Evolutionary conservation across 1,140 invertebrate genomes (phyloP), one percentile per base, ranked within the genome.

Genomic region (Drosophila melanogaster): DNA sequence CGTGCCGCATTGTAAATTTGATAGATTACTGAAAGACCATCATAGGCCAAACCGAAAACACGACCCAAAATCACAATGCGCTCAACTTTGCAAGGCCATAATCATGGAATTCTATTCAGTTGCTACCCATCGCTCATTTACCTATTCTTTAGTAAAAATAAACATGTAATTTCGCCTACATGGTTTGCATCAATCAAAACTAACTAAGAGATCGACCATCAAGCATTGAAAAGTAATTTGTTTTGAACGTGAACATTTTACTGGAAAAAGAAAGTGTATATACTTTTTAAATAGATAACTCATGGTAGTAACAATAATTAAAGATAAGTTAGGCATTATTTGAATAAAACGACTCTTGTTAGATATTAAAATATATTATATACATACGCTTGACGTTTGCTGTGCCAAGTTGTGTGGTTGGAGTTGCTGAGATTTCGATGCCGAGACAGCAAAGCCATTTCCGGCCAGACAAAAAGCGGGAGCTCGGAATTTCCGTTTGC

Each of bases 391-490:
- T 76, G 75, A 76, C 79, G 41, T 26, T 35, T 50, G 17, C 6
- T 30, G 3, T 1, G 37, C 41, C 24, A n/a, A 38, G 40, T 24
- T 46, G 26, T 35, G 7, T 44, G 72, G 14, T 43, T 37, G 56
- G 15, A 47, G 60, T 38, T 55, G 40, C 44, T 71, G 58, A 41
- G 60, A 53, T 69, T 79, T 71, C 33, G 53, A 67, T 53, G 69
- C 83, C 75, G 47, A 51, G 51, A 51, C 62, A 77, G 83, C 85
- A 73, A 83, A 89, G 61, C 84, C 84, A 87, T 87, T 87, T 87
- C 83, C 83, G 83, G 79, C 71, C 83, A 87, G 83, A 87, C 84
- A 83, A 87, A 79, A 79, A 81, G 83, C 84, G 66, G 79, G 49
- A 58, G 76, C 75, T 73, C 44, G 71, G 76, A 62, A 77, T 83